Conservation (phyloP, 2,888 invertebrate genomes). For the Epinotia demarniana region DNA sequence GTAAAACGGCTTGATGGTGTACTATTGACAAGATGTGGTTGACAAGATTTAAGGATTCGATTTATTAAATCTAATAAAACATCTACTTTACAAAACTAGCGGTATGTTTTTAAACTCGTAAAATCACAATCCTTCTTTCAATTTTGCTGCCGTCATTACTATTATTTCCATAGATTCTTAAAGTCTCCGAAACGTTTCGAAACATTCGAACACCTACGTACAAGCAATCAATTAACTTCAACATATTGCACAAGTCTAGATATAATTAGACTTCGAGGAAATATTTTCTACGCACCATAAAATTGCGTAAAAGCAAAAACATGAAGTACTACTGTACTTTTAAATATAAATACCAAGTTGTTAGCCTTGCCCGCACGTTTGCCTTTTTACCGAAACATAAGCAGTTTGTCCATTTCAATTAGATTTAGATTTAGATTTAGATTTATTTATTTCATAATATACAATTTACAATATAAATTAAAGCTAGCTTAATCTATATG, state of each 20-base stretch:
- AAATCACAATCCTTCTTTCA: background rate
- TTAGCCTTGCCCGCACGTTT: background rate
- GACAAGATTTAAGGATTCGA: too few species aligned
- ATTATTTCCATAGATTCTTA: too few species aligned
- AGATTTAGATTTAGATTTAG: too few species aligned
- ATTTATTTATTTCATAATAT: too few species aligned
- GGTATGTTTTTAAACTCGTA: background rate
- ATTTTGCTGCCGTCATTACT: too few species aligned
- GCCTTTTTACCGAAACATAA: background rate
- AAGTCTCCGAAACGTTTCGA: too few species aligned
- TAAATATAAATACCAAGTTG: background rate
- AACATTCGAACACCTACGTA: too few species aligned
- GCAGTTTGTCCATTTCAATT: background rate
- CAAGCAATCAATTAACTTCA: background rate
- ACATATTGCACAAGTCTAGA: background rate
- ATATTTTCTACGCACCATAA: conserved; percentile 12
- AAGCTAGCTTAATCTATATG: too few species aligned
- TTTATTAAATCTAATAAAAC: too few species aligned
- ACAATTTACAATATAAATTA: too few species aligned
- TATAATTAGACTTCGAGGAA: conserved; percentile 1
- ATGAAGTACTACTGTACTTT: background rate
- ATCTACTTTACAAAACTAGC: background rate
- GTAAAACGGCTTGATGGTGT: too few species aligned
- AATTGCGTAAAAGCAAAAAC: conserved; percentile 14
- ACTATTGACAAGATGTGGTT: too few species aligned